phyloP scores from a whole-genome alignment of 2,888 invertebrate species.

The Clepsis dumicolana region DNA sequence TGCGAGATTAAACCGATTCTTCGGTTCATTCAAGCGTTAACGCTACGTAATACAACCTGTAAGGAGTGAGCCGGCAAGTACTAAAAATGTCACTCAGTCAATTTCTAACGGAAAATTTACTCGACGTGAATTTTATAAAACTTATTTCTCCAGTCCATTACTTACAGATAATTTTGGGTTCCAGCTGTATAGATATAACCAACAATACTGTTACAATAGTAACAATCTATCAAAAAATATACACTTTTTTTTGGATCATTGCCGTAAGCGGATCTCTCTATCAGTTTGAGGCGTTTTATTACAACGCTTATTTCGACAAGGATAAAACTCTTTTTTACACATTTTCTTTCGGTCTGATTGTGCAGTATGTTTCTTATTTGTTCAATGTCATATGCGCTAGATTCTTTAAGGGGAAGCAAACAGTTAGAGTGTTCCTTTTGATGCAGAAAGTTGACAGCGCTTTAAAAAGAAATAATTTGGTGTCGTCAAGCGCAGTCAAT shows the following conservation, averaged over 20 bases:
- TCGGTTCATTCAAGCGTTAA: background rate
- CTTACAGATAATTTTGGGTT: slow-evolving; percentile 51
- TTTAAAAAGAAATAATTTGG: slow-evolving; percentile 16
- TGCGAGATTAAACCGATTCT: background rate
- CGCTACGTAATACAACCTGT: background rate
- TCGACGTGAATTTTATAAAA: slow-evolving; percentile 51
- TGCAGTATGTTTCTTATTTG: slow-evolving; percentile 50
- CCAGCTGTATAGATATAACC: slow-evolving; percentile 50
- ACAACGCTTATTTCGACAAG: slow-evolving; percentile 37
- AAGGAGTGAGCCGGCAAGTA: too few relatives aligned
- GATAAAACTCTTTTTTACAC: slow-evolving; percentile 37
- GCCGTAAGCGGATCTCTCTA: slow-evolving; percentile 47
- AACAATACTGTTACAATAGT: slow-evolving; percentile 46
- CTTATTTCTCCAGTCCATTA: slow-evolving; percentile 51
- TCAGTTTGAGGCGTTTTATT: slow-evolving; percentile 47
- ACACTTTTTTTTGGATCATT: slow-evolving; percentile 50
- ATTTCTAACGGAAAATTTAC: slow-evolving; percentile 37
- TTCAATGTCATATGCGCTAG: slow-evolving; percentile 48
- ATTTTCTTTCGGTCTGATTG: slow-evolving; percentile 38
- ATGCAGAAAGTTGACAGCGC: slow-evolving; percentile 54
- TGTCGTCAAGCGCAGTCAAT: background rate
- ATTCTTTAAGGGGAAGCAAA: slow-evolving; percentile 47
- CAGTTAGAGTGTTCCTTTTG: slow-evolving; percentile 48
- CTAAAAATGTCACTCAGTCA: slow-evolving; percentile 22
- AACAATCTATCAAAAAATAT: slow-evolving; percentile 49